Base-by-base conservation (phyloP, 2,888 invertebrate genomes). In the Lasius fuliginosus region DNA sequence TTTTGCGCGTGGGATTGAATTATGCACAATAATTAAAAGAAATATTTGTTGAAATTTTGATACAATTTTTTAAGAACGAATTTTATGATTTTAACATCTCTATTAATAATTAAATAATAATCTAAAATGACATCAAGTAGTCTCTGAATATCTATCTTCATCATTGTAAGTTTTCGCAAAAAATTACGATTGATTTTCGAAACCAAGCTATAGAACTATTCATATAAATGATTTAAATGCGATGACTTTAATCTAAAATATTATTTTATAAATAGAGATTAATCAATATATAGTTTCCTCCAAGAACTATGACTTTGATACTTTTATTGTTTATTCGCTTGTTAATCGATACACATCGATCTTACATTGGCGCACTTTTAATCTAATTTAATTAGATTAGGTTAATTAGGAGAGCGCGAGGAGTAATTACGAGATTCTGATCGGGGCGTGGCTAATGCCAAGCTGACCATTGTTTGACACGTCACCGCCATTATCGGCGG, bases 381-480 rank as follows among this genome's bases (percentile, higher is more conserved):
- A 87, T 89, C 81, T 82, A 36, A 36, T 36, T 36, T 36, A 36
- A 36, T 36, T 36, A 36, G 36, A 36, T 36, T 36, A 67, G 33
- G 64, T 77, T 89, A 89, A 87, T 87, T 87, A 89, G 76, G 49
- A 86, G 60, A 53, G 71, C 27, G 56, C 23, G 56, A 42, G 53
- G 42, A 88, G 65, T 86, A 88, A 86, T 81, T 86, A 75, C 76
- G 67, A 64, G 89, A 60, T 68, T 46, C 75, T 36, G 76, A 40
- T 74, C 46, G 62, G 40, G 58, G 58, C 74, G 68, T 53, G 83
- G 76, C 60, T 88, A 77, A 82, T 82, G 65, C 56, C 79, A 77
- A 65, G 67, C 79, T 77, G 86, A 83, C 83, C 86, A 88, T 86
- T 88, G 87, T 88, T 73, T 68, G 53, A 30, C 69, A 56, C 40